Evolutionary conservation across 2,113 vertebrate genomes (phyloP).

Genomic region (Donacobius atricapilla): DNA sequence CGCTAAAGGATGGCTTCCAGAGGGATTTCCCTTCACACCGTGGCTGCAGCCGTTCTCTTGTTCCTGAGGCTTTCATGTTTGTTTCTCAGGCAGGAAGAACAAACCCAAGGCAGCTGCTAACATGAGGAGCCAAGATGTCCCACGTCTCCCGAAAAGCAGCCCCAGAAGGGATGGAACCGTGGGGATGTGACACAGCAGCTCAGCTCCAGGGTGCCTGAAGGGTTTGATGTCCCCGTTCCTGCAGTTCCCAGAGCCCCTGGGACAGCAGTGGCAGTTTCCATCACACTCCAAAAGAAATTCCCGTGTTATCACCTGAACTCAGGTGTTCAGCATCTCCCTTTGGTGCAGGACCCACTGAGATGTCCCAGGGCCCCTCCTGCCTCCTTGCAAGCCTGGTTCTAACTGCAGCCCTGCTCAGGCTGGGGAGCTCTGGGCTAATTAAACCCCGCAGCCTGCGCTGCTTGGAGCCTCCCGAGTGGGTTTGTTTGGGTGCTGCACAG

Average conservation of each 20-base stretch:
- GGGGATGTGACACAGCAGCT: not conserved
- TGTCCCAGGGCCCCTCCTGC: not conserved
- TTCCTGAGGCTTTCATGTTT: not conserved
- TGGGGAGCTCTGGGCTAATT: not conserved
- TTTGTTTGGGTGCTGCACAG: not conserved
- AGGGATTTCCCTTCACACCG: not conserved
- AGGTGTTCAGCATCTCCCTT: not conserved
- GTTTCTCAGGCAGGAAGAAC: not conserved
- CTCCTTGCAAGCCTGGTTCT: not conserved
- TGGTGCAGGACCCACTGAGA: not conserved
- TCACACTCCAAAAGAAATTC: rapidly evolving
- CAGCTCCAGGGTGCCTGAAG: not conserved
- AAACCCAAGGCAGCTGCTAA: not conserved
- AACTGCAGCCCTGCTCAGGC: not conserved
- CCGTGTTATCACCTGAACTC: not conserved
- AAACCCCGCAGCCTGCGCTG: not conserved
- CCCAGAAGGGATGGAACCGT: too few relatives aligned
- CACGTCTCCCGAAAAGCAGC: not conserved
- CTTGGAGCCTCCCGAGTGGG: not conserved
- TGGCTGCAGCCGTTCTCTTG: not conserved
- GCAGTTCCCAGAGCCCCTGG: too few relatives aligned
- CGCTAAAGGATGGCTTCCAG: too few relatives aligned
- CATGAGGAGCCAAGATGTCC: not conserved
- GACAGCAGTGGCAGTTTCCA: not conserved
- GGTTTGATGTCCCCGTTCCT: too few relatives aligned